Base-by-base conservation (phyloP, 2,888 invertebrate species). In the Rotaria socialis region DNA sequence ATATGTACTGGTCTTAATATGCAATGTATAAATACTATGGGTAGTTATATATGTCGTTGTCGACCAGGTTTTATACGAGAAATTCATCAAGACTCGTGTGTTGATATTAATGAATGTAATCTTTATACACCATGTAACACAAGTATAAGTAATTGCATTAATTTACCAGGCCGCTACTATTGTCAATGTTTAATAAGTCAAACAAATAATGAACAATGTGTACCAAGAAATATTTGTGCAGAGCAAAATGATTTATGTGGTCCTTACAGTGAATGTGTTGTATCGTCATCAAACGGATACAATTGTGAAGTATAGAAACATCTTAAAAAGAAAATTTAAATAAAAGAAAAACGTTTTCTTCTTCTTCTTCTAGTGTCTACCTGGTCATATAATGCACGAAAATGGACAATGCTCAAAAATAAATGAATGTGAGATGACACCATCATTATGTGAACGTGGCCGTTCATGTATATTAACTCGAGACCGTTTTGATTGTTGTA, bases 1-100 rank as follows among this genome's bases (percentile, higher is more conserved):
- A 43, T 47, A 24, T 80, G 80, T 47, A 80, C 24, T 47, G 47
- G 80, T 47, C 24, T 80, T n/a, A 47, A 80, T n/a, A 47, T 47
- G 43, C 80, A 80, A 47, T 80, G 80, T 80, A n/a, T 80, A 47
- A 80, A 80, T 47, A 47, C 80, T 47, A n/a, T 80, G 43, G 80
- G 80, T 80, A 80, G 80, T 80, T 80, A 80, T 80, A n/a, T 80
- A 80, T 80, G 80, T 80, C 80, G 47, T 24, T 80, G 80, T 80
- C 43, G 80, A 47, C n/a, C n/a, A 43, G 80, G 80, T 47, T 80
- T 80, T 47, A 47, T 7, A 47, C 47, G 24, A 24, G 47, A 80
- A 24, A 24, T 24, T 47, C 47, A 80, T 80, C 3, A 27, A 35
- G 47, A 47, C 11, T 47, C 80, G 2, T 80, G 80, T 80, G n/a